Evolutionary conservation across 2,888 invertebrate species (phyloP), one percentile per base, ranked within the genome.

Genomic region (Chaetogeoica ovagalla): DNA sequence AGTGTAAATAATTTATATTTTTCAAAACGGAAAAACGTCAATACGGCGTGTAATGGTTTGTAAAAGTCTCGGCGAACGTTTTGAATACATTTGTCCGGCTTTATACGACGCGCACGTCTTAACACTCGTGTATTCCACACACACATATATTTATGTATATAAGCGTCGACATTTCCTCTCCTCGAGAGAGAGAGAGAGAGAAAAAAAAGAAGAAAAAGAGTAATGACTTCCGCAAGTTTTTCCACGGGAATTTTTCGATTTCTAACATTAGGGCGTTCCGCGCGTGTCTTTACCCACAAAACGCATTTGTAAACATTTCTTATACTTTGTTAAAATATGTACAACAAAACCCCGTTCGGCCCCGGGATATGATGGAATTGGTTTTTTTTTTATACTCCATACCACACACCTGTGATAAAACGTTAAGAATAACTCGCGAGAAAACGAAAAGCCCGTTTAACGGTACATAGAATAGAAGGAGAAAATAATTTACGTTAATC

Each of bases 141-240:
- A 30, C 30, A 30, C 30, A 30, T 4, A 30, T 4, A 30, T n/a
- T n/a, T 39, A 39, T 39, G 23, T 23, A 23, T 23, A 9, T 60
- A 37, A 7, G 52, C 30, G 43, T 43, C 30, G 73, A 73, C 73
- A 52, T 73, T 52, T 63, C 43, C 52, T 73, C 62, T 15, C 73
- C n/a, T 13, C 17, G 43, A 2, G n/a, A n/a, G n/a, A n/a, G n/a
- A n/a, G n/a, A n/a, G n/a, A n/a, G n/a, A n/a, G n/a, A n/a, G n/a
- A n/a, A n/a, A n/a, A n/a, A n/a, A n/a, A 48, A 11, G 11, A 30
- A 48, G 57, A 48, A 59, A 21, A 66, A 55, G 73, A 73, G 73
- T 73, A 73, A 73, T 73, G 73, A 73, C 73, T 63, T 73, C 52
- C n/a, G n/a, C n/a, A 30, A 52, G 73, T 73, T 73, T 73, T n/a